A percentile compares a stretch with the other conserved stretches of the same genome.
These are phyloP conservation scores for Pachycephus smyrnensis DNA, from an alignment of 2,888 invertebrate genomes.

Conservation along the genomic window DNA sequence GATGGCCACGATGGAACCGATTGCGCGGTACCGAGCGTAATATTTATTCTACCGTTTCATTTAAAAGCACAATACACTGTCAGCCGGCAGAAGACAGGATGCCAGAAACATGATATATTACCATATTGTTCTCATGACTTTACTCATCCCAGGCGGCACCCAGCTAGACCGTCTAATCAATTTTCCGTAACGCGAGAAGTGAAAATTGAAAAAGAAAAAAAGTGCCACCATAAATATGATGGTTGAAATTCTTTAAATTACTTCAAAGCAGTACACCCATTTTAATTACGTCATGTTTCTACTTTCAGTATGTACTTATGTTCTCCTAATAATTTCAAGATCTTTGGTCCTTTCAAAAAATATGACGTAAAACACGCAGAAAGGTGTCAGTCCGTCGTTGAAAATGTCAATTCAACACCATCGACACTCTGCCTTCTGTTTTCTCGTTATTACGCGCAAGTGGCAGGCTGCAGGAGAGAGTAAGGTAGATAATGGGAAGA, in stretches of 20 bases:
- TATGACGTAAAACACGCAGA: background rate
- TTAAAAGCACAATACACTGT: background rate
- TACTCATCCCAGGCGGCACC: background rate
- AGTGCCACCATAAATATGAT: background rate
- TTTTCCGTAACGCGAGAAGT: background rate
- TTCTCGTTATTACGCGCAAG: slow-evolving; percentile 46
- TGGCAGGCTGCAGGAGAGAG: slow-evolving; percentile 32
- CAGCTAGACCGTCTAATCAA: background rate
- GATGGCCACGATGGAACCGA: slow-evolving; percentile 14
- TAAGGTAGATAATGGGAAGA: slow-evolving; percentile 41
- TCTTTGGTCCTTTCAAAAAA: background rate
- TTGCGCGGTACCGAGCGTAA: slow-evolving; percentile 3
- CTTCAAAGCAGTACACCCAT: background rate
- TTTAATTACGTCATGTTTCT: background rate
- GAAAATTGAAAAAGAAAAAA: background rate
- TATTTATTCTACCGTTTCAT: slow-evolving; percentile 3
- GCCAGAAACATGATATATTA: background rate
- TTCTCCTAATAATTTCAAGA: background rate
- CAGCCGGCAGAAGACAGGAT: background rate
- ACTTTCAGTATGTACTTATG: background rate
- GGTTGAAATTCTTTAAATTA: background rate
- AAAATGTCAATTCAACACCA: slow-evolving; percentile 18
- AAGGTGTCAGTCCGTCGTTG: background rate
- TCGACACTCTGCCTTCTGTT: slow-evolving; percentile 39
- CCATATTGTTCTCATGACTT: background rate